Evolutionary conservation across 1,140 invertebrate species (phyloP), one percentile per base, ranked within the genome.

Genomic region (Mylabris phalerata): DNA sequence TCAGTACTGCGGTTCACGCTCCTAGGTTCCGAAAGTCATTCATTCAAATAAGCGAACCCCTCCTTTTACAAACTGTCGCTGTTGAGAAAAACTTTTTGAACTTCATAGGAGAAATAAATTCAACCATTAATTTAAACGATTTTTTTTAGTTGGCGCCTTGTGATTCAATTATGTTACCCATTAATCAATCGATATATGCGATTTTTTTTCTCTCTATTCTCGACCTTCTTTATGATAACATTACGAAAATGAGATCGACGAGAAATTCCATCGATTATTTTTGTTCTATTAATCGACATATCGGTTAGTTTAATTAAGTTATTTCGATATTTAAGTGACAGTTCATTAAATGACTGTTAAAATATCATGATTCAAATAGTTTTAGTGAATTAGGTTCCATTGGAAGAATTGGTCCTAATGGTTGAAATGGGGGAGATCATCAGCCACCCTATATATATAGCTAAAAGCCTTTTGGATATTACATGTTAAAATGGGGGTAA

Each of bases 391-490:
- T 32, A 32, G 2, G 32, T 32, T 32, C 32, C 32, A 32, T 32
- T 32, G 32, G 32, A 32, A 32, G 32, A 32, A 32, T 32, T 32
- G 42, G 51, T 54, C 51, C 51, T 54, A 45, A 59, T 52, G 54
- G 47, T 48, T 32, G 57, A 67, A 32, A 32, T 32, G 32, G 32
- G 32, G 32, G 32, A 62, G 63, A 63, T 59, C 61, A 70, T 70
- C 65, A 66, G 63, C 63, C 63, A 69, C 67, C 68, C 67, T 63
- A 69, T 19, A 19, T 19, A 19, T 19, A 19, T 62, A 64, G 67
- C 70, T 73, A 73, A 74, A 74, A 74, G 72, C 70, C 71, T 74
- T 74, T 71, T 62, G 69, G 70, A 72, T 72, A 74, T 74, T 73
- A 73, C 70, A 73, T 73, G 71, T 71, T 74, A 71, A 74, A 74